Percentiles rank a stretch among this genome's conserved stretches.
These are phyloP conservation scores for Glossophaga mutica DNA, from an alignment of 2,797 vertebrate species.

Conservation along the genomic window DNA sequence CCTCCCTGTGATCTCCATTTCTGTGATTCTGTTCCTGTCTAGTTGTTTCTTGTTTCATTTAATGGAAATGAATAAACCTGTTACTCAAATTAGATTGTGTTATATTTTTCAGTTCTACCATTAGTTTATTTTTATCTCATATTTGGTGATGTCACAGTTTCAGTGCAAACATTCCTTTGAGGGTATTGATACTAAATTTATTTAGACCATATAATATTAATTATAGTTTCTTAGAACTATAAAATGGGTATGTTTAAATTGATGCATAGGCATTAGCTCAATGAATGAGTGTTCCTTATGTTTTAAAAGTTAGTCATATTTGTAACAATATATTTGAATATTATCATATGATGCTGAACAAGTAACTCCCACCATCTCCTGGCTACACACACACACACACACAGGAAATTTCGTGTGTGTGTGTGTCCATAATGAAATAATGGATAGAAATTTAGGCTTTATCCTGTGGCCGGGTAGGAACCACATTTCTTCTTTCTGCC, in stretches of 20 bases:
- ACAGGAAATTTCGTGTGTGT: too few species aligned
- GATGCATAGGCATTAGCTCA: neutral
- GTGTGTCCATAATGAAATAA: neutral
- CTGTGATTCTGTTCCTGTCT: too few species aligned
- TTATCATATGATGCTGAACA: neutral
- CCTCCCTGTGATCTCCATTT: too few species aligned
- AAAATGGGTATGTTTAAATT: neutral
- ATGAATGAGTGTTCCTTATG: neutral
- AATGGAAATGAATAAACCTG: neutral
- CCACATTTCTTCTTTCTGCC: neutral
- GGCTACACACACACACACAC: too few species aligned
- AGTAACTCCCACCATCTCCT: neutral
- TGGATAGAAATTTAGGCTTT: neutral
- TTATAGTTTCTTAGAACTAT: neutral
- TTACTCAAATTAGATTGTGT: neutral
- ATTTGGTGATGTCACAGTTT: neutral
- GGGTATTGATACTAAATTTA: neutral
- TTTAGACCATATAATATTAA: neutral
- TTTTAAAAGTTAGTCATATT: neutral
- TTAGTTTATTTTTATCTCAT: neutral
- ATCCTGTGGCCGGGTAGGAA: neutral
- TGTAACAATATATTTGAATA: neutral
- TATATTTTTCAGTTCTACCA: neutral
- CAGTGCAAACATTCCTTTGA: neutral
- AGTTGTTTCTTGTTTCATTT: neutral